These are phyloP conservation scores for mouse (Mus musculus) DNA, from an alignment of 2,113 vertebrate species.

Conservation along the genomic window DNA sequence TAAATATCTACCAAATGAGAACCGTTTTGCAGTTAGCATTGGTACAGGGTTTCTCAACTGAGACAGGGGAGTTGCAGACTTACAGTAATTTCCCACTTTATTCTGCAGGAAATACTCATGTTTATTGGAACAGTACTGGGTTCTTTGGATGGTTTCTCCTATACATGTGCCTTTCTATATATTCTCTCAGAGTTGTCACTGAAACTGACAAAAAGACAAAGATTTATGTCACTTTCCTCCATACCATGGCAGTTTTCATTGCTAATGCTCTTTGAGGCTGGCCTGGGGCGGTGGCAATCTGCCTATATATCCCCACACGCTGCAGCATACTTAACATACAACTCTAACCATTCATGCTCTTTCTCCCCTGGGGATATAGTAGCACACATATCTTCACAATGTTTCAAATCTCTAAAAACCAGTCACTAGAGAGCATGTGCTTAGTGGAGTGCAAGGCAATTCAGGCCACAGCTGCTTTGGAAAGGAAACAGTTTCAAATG, in stretches of 20 bases:
- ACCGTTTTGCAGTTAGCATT: constrained; percentile 12
- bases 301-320: neutral
- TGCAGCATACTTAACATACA: neutral
- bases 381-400: neutral
- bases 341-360: neutral
- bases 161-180: neutral
- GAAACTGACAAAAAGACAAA: neutral
- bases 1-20: constrained; percentile 52
- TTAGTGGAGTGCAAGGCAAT: neutral
- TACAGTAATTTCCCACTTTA: constrained; percentile 40
- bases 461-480: neutral
- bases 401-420: neutral
- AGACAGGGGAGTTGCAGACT: neutral
- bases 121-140: constrained; percentile 23
- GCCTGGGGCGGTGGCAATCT: neutral
- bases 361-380: neutral
- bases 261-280: neutral
- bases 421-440: neutral
- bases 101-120: neutral
- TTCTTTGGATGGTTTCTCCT: neutral
- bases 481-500: neutral
- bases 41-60: constrained; percentile 5
- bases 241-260: neutral
- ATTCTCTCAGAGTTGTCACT: constrained; percentile 21
- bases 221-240: neutral